phyloP scores from a whole-genome alignment of 2,888 invertebrate species.

The Magallana nippona region DNA sequence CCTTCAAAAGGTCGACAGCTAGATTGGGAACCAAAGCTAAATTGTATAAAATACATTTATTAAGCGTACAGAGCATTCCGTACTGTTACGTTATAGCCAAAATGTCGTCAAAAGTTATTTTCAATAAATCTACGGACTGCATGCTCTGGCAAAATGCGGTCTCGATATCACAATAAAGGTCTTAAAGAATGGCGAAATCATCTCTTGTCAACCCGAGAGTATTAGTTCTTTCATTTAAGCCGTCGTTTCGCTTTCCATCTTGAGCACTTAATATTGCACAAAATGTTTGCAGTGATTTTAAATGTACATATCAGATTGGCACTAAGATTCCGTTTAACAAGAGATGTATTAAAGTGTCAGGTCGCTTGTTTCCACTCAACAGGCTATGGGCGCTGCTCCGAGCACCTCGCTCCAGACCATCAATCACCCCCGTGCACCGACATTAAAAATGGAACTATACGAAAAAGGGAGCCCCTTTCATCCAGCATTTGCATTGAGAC shows the following conservation, averaged over 20 bases:
- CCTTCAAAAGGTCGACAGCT: too few relatives aligned
- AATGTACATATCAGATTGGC: conserved; percentile 24
- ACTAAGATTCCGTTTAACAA: conserved; percentile 35
- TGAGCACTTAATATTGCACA: conserved; percentile 30
- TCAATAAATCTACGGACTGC: background rate
- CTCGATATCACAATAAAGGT: background rate
- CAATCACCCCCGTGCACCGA: conserved; percentile 29
- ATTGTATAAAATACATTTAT: too few relatives aligned
- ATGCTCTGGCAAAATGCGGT: background rate
- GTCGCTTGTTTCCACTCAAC: conserved; percentile 21
- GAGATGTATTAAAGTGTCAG: conserved; percentile 35
- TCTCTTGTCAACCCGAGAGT: background rate
- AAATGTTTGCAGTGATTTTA: conserved; percentile 32
- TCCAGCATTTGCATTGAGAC: conserved; percentile 24
- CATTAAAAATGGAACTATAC: conserved; percentile 24
- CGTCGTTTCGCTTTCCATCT: conserved; percentile 16
- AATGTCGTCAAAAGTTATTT: background rate
- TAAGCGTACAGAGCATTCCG: too few relatives aligned
- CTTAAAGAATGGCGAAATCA: background rate
- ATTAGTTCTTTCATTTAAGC: conserved; percentile 21
- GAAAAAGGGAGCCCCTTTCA: background rate
- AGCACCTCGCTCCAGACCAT: conserved; percentile 20
- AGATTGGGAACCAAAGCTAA: too few relatives aligned
- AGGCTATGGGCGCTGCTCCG: conserved; percentile 9
- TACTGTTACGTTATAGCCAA: background rate